Percentiles rank a stretch among this genome's conserved stretches.
phyloP scores from a whole-genome alignment of 2,888 invertebrate genomes.

The Melikaiella ostensackeni region DNA sequence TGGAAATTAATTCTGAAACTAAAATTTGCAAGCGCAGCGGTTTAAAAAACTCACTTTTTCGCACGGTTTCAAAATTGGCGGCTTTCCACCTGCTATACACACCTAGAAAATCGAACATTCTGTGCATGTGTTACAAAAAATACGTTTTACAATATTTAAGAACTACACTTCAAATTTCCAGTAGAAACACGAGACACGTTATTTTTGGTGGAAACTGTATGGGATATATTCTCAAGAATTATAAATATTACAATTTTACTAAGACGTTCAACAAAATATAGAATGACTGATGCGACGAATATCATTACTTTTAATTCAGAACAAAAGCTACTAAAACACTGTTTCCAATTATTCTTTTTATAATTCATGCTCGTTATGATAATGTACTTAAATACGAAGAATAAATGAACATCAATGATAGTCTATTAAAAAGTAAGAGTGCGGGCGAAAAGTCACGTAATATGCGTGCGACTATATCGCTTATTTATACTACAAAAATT shows the following conservation, averaged over 20 bases:
- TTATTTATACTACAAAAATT: background rate
- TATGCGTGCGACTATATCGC: background rate
- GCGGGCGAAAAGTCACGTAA: background rate
- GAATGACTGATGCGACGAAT: background rate
- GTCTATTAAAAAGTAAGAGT: background rate
- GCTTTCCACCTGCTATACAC: too few species aligned
- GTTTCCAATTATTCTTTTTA: background rate
- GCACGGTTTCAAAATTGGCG: too few species aligned
- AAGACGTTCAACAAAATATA: background rate
- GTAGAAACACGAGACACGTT: conserved; percentile 15
- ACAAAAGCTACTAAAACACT: background rate
- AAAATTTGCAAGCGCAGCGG: too few species aligned
- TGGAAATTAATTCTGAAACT: too few species aligned
- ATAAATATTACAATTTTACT: conserved; percentile 24
- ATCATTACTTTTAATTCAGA: background rate
- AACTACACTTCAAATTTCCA: background rate
- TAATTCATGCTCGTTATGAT: background rate
- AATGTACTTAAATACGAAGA: background rate
- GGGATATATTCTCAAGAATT: conserved; percentile 6
- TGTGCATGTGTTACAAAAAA: background rate
- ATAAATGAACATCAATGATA: background rate
- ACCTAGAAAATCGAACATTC: too few species aligned
- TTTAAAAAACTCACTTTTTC: too few species aligned
- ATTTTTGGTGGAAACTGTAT: conserved; percentile 29
- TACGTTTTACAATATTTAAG: background rate